Evolutionary conservation across 2,888 invertebrate species (phyloP).

Genomic region (Zelleria hepariella): DNA sequence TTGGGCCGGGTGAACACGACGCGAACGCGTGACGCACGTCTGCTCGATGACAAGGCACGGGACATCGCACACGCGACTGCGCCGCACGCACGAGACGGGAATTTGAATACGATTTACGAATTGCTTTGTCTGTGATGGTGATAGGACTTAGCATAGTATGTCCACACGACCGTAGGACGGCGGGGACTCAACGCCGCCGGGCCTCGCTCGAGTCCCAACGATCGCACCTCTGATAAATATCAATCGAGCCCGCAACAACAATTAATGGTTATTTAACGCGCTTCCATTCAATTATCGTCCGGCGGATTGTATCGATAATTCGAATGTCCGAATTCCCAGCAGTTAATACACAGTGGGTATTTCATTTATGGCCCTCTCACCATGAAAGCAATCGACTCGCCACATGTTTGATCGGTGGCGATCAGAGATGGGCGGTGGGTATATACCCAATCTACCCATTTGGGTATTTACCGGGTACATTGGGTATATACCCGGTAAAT

Average conservation of each 20-base stretch:
- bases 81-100: not conserved
- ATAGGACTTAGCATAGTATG: not conserved
- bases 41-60: constrained; percentile 13
- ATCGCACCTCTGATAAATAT: constrained; percentile 41
- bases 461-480: no score
- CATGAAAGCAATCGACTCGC: constrained; percentile 35
- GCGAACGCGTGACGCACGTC: constrained; percentile 41
- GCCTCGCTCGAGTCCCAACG: constrained; percentile 14
- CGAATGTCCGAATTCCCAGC: constrained; percentile 53
- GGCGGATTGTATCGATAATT: constrained; percentile 56
- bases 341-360: constrained; percentile 43
- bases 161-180: not conserved
- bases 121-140: not conserved
- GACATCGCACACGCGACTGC: not conserved
- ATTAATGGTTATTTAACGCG: constrained; percentile 63
- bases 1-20: constrained; percentile 23
- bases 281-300: constrained; percentile 57
- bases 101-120: not conserved
- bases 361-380: constrained; percentile 47
- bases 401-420: constrained; percentile 36
- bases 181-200: constrained; percentile 20
- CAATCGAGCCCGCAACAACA: constrained; percentile 46
- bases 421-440: no score
- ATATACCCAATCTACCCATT: no score
- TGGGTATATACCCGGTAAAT: no score